Evolutionary conservation across 2,797 vertebrate species (phyloP).

Genomic region (Nasua narica): DNA sequence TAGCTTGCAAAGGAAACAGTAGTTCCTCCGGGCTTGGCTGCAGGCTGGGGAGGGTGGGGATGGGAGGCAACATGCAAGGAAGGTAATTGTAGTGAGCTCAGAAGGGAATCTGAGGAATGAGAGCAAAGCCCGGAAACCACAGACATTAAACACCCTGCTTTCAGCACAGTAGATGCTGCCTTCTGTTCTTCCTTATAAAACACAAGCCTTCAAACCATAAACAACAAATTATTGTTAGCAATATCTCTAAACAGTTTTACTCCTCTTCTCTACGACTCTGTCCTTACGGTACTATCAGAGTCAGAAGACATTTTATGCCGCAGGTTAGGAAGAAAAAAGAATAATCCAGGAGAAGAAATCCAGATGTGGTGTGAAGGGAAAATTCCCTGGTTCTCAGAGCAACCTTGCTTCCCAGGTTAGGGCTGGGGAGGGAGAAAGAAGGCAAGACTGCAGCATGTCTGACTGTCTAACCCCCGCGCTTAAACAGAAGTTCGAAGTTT

Average conservation of each 20-base stretch:
- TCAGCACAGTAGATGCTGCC: background rate
- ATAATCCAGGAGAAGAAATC: background rate
- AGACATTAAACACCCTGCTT: background rate
- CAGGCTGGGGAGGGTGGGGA: background rate
- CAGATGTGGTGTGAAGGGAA: background rate
- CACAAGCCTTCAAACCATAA: background rate
- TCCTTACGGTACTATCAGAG: background rate
- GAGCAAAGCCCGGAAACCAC: background rate
- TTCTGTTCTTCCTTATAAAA: background rate
- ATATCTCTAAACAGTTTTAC: background rate
- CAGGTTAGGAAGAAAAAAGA: background rate
- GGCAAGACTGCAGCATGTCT: too few relatives aligned
- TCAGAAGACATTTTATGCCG: background rate
- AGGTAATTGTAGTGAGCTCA: background rate
- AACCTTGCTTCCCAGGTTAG: background rate
- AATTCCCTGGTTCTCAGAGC: background rate
- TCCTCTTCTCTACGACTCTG: background rate
- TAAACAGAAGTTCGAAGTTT: background rate
- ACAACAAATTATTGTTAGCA: background rate
- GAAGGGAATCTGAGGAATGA: background rate
- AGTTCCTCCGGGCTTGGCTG: background rate
- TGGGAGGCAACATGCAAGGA: background rate
- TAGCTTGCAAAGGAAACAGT: background rate
- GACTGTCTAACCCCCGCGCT: accelerated
- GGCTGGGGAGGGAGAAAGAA: background rate